A percentile compares a stretch with the other conserved stretches of the same genome.
Evolutionary conservation across 92 coral and sea anemone species (phyloP).

Genomic region (Palythoa heliodiscus): DNA sequence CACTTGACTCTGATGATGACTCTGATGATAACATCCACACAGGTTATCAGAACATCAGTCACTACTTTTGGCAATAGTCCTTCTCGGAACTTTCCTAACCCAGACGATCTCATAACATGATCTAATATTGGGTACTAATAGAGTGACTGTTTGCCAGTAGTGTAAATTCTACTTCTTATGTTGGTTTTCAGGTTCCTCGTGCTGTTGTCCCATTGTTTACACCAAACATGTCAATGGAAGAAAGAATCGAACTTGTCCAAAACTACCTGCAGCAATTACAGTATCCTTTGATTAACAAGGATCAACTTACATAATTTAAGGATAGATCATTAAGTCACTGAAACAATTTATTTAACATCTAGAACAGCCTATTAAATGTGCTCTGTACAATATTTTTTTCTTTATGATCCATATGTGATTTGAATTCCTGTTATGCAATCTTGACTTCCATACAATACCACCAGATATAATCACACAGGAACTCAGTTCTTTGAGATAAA

Average conservation of each 20-base stretch:
- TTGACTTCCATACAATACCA: conserved; percentile 13
- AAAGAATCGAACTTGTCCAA: conserved; percentile 76
- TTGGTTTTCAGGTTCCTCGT: conserved; percentile 58
- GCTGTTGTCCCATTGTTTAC: conserved; percentile 77
- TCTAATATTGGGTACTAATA: no score
- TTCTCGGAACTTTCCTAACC: no score
- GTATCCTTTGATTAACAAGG: conserved; percentile 58
- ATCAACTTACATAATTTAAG: not conserved
- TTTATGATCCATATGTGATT: not conserved
- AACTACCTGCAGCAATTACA: conserved; percentile 80
- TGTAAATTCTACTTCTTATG: no score
- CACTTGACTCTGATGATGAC: no score
- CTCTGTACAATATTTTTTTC: not conserved
- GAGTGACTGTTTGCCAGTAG: no score
- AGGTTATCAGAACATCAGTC: no score
- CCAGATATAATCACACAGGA: conserved; percentile 96
- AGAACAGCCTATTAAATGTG: no score
- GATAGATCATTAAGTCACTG: no score
- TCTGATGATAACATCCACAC: no score
- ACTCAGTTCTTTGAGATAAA: conserved; percentile 97
- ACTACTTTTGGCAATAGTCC: no score
- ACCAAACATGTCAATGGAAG: conserved; percentile 69
- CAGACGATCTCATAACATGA: no score
- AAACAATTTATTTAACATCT: no score
- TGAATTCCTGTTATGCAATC: not conserved